Evolutionary conservation across 2,113 vertebrate genomes (phyloP), one percentile per base, ranked within the genome.

Genomic region (Odocoileus virginianus): DNA sequence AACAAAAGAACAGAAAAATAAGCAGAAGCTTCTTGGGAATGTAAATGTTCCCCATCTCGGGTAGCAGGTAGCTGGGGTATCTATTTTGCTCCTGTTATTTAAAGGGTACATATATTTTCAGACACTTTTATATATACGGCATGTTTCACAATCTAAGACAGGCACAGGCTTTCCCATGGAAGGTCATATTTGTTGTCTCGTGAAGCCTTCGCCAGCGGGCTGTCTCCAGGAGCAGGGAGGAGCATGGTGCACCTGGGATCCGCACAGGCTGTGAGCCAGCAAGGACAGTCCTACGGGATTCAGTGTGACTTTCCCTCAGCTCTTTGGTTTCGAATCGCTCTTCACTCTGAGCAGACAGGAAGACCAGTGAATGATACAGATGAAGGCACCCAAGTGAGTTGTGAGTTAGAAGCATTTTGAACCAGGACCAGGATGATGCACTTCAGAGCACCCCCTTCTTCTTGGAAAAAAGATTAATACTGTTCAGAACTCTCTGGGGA

Each of bases 401-500:
- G 82, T 4, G 36, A 89, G 45, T 95, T 50, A 64, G 67, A 95
- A 94, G 78, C 12, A 15, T 40, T 55, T 27, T 1, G 6, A 92
- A 81, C 45, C 47, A 94, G 54, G 71, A 58, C 28, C 11, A 21
- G 15, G 83, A 81, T 47, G 61, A 83, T 8, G 27, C 45, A 88
- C 90, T 57, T 60, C 36, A 25, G 45, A 52, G n/a, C 2, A 15
- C 40, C 47, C 50, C 28, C 23, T 36, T 50, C 84, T 93, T 94
- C 11, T 27, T 13, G 50, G 50, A 67, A 83, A 74, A 74, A 58
- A 60, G 16, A 40, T 36, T 64, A 96, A 94, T 43, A 55, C 33
- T 33, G 57, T 43, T 96, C n/a, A 67, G 84, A 96, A 97, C 64
- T 33, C 64, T 76, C 78, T 60, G 36, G 71, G 40, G 81, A 94